These are phyloP conservation scores for Drosophila borealis DNA, from an alignment of 2,888 invertebrate species.

Conservation along the genomic window DNA sequence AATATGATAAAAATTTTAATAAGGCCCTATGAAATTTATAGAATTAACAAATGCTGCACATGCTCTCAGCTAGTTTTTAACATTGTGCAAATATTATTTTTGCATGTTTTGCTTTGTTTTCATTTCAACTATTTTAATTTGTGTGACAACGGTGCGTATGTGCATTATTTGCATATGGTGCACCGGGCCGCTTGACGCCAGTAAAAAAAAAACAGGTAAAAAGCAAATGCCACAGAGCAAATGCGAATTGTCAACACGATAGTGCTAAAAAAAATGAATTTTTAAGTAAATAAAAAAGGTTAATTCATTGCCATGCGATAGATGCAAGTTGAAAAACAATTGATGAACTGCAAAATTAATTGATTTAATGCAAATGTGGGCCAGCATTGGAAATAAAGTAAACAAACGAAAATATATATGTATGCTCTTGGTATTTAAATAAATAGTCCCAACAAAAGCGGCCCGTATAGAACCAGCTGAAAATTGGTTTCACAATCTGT, in stretches of 20 bases:
- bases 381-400: conserved; percentile 2
- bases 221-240: conserved; percentile 31
- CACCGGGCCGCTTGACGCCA: not conserved
- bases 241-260: conserved; percentile 25
- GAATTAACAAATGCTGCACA: conserved; percentile 34
- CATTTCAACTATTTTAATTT: conserved; percentile 35
- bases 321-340: not conserved
- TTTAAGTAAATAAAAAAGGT: conserved; percentile 23
- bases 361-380: conserved; percentile 27
- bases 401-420: not conserved
- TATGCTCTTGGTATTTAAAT: too few species aligned
- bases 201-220: not conserved
- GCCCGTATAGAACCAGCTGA: too few species aligned
- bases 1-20: conserved; percentile 55
- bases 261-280: conserved; percentile 26
- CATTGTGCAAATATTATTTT: conserved; percentile 48
- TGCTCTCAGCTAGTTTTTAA: conserved; percentile 21
- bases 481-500: too few species aligned
- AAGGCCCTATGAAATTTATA: conserved; percentile 62
- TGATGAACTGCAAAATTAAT: conserved; percentile 14
- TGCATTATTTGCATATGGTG: conserved; percentile 43
- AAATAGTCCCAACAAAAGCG: too few species aligned
- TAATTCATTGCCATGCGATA: not conserved
- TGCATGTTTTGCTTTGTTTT: conserved; percentile 21
- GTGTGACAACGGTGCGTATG: conserved; percentile 37